Base-by-base conservation (phyloP, 2,797 vertebrate genomes). In the Sebastes diploproa region DNA sequence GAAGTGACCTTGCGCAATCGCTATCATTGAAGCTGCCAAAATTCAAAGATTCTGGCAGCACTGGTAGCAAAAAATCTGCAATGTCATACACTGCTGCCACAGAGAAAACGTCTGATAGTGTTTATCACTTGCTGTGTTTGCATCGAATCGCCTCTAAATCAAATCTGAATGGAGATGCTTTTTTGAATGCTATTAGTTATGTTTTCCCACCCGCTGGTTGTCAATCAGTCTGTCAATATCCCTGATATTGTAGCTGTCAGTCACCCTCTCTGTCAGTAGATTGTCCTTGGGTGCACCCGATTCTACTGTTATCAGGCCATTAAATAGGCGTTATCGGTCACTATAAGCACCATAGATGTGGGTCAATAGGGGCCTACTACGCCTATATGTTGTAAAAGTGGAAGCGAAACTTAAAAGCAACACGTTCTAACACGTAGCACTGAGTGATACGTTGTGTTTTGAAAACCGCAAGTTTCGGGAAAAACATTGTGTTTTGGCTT, bases 141-240 rank as follows among this genome's bases (percentile, higher is more conserved):
- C 34, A 63, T 52, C 11, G 18, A 25, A 25, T 79, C 36, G n/a
- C 64, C 22, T 67, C 55, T 9, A 23, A 72, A 76, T 72, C 30
- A 56, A 72, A 64, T 76, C 46, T 60, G 20, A 62, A 55, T 7
- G 25, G 1, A 30, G 46, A 64, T 11, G 18, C 30, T 72, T 14
- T 58, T 29, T 50, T 66, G n/a, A 56, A 72, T 64, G 25, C 67
- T 27, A 63, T 75, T 42, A 6, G 64, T 27, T 56, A 20, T 71
- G 46, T 50, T 78, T 66, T 61, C 30, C 52, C 65, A 72, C 18
- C 36, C 18, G 34, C 23, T 20, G 11, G 30, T 69, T 54, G 54
- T 62, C 75, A 75, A 22, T 75, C 62, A 71, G 75, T 54, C n/a
- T 10, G 52, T 77, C 69, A 59, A 72, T 68, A 29, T 50, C 20